Evolutionary conservation across 1,140 invertebrate species (phyloP), one percentile per base, ranked within the genome.

Genomic region (Diabrotica virgifera): DNA sequence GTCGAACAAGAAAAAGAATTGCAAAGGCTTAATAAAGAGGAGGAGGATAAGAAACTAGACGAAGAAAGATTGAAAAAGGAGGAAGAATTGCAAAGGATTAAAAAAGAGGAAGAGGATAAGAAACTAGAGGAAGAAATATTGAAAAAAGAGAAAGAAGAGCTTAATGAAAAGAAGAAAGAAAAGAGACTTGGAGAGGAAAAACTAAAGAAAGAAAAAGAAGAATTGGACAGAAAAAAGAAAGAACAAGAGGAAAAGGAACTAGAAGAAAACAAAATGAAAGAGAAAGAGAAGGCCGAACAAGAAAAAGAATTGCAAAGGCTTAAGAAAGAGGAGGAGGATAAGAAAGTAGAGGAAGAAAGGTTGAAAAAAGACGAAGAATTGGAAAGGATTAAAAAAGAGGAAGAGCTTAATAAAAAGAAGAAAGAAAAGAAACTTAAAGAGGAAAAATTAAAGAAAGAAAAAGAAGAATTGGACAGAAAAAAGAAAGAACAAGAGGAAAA

Each of bases 401-500:
- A 50, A 5, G n/a, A 9, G 9, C 2, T 2, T 12, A 50, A 50
- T 2, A 50, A 50, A 50, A 12, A 12, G 5, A 5, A 50, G 9
- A 9, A 50, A 10, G n/a, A 50, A 50, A 10, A 9, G n/a, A 50
- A 9, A 12, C 9, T 10, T 10, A 5, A 50, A 5, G 46, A 10
- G 46, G 46, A 10, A 12, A 50, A 9, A 9, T 2, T 50, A 10
- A 50, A 50, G 2, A 50, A 50, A 5, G 46, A 50, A 50, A 9
- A 12, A 12, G 13, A 55, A 24, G 24, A 24, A 24, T 24, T 24
- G 24, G 24, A 24, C 4, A 58, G 62, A 66, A 40, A 51, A 53
- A 55, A 54, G 5, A 35, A 50, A 12, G 52, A 56, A 55, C 9
- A 56, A 13, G 38, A 35, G 24, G 52, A 60, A 40, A 10, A n/a